These are phyloP conservation scores for Mugil cephalus DNA, from an alignment of 2,113 vertebrate genomes.

Conservation along the genomic window DNA sequence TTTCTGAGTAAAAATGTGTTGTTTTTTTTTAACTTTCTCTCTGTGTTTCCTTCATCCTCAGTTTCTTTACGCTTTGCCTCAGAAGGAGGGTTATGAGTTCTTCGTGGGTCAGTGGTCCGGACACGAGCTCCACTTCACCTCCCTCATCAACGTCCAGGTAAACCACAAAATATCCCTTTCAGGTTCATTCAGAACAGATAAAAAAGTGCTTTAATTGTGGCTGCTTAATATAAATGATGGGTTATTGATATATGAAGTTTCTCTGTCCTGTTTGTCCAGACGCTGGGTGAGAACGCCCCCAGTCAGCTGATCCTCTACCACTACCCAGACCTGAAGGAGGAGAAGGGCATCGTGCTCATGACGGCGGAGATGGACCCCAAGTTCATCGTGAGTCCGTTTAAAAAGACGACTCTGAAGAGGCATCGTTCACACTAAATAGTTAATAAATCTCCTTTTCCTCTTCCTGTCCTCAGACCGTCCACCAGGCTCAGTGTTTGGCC, in stretches of 20 bases:
- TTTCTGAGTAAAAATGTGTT: no score
- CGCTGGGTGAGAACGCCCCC: conserved; percentile 87
- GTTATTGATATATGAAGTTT: no score
- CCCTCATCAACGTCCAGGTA: conserved; percentile 96
- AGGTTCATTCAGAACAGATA: no score
- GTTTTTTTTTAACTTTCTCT: background rate
- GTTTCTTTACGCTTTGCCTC: conserved; percentile 95
- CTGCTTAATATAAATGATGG: no score
- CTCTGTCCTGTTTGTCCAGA: conserved; percentile 78
- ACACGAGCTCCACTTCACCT: conserved; percentile 93
- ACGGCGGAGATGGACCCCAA: conserved; percentile 93
- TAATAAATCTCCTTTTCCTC: background rate
- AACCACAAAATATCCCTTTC: no score
- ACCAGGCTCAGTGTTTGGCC: conserved; percentile 94
- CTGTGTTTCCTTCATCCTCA: conserved; percentile 57
- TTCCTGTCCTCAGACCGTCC: conserved; percentile 86
- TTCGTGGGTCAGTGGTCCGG: conserved; percentile 94
- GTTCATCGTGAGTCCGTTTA: conserved; percentile 87
- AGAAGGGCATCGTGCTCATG: conserved; percentile 95
- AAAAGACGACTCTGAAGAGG: no score
- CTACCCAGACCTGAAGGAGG: conserved; percentile 91
- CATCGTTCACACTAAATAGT: no score
- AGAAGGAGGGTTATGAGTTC: conserved; percentile 95
- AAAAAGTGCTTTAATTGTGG: no score
- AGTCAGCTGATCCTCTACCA: conserved; percentile 95